Percentiles rank a stretch among this genome's conserved stretches.
Evolutionary conservation across 2,888 invertebrate species (phyloP).

Genomic region (Lapara coniferarum): DNA sequence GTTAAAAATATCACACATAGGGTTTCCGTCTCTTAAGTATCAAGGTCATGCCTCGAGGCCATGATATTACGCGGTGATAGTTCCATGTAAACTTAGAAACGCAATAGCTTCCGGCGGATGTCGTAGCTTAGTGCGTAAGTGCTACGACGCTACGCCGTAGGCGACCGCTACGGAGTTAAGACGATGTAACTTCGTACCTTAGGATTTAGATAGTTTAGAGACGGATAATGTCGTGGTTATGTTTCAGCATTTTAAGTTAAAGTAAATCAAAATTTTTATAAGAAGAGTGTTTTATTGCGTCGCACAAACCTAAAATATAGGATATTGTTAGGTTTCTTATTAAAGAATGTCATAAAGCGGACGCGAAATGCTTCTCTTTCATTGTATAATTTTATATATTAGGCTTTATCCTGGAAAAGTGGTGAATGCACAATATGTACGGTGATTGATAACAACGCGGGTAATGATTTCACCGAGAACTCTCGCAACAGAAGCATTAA

Average conservation of each 20-base stretch:
- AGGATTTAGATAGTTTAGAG: background rate
- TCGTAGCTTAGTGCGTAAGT: conserved; percentile 44
- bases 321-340: no score
- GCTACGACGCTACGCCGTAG: conserved; percentile 64
- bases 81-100: conserved; percentile 35
- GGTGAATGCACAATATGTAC: no score
- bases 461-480: no score
- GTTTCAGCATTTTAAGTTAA: background rate
- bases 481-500: no score
- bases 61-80: background rate
- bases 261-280: background rate
- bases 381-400: no score
- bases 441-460: no score
- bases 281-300: no score
- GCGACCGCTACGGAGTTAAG: conserved; percentile 46
- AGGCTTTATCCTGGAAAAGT: no score
- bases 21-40: background rate
- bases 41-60: conserved; percentile 5
- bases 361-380: no score
- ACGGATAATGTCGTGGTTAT: background rate
- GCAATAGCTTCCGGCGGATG: conserved; percentile 47
- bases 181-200: background rate
- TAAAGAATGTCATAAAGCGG: no score
- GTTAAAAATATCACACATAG: background rate
- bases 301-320: no score